These are phyloP conservation scores for Latrodectus hesperus DNA, from an alignment of 2,888 invertebrate genomes.

Conservation along the genomic window DNA sequence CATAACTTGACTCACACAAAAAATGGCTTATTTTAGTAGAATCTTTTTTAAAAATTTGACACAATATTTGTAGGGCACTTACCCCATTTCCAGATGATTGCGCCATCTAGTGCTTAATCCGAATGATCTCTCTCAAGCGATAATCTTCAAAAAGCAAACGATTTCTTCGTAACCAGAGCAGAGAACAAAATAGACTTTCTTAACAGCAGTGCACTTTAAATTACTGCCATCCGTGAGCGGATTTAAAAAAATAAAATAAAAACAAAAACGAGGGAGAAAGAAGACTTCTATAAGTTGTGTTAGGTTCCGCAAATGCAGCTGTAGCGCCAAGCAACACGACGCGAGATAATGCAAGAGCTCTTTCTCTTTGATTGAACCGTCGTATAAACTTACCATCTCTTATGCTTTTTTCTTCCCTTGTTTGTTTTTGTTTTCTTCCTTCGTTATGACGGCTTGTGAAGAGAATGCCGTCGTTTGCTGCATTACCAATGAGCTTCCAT, in stretches of 20 bases:
- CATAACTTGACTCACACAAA: too few species aligned
- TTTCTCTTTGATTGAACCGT: slow-evolving; percentile 50
- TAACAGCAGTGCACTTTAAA: background rate
- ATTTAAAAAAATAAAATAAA: background rate
- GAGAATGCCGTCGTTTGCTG: slow-evolving; percentile 10
- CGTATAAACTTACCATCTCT: slow-evolving; percentile 67
- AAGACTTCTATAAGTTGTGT: background rate
- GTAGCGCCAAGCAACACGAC: slow-evolving; percentile 37
- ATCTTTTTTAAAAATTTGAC: too few species aligned
- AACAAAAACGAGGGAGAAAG: background rate
- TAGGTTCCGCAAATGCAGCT: slow-evolving; percentile 13
- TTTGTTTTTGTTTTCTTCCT: slow-evolving; percentile 18
- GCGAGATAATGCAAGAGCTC: slow-evolving; percentile 52
- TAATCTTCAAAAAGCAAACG: too few species aligned
- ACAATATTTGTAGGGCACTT: too few species aligned
- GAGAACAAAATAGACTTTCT: too few species aligned
- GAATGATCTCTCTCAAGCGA: background rate
- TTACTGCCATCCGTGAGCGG: background rate
- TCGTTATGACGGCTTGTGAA: slow-evolving; percentile 15
- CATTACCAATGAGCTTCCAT: slow-evolving; percentile 24
- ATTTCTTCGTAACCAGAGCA: too few species aligned
- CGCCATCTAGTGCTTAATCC: slow-evolving; percentile 43
- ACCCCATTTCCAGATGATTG: slow-evolving; percentile 23
- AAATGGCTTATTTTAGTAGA: too few species aligned
- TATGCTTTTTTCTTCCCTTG: slow-evolving; percentile 31